phyloP scores from a whole-genome alignment of 2,113 vertebrate genomes.

The Pampusana beccarii region DNA sequence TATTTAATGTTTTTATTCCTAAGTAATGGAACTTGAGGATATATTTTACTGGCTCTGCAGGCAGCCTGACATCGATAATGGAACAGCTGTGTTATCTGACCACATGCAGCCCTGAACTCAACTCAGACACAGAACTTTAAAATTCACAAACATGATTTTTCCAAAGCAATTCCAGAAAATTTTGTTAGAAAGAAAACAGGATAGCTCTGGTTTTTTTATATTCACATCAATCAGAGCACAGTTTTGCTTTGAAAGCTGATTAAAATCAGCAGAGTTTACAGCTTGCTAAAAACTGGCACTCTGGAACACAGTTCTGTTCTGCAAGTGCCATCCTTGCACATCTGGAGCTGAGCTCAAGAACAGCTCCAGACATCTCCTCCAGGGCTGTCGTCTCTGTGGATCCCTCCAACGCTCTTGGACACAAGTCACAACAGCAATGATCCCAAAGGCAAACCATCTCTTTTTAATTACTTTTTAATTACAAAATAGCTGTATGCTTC shows the following conservation, averaged over 20 bases:
- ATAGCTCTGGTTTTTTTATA: too few relatives aligned
- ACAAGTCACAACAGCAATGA: accelerated
- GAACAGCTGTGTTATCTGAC: neutral
- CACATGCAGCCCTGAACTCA: neutral
- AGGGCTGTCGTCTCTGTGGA: too few relatives aligned
- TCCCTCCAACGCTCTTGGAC: neutral
- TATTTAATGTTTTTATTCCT: neutral
- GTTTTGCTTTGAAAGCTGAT: neutral
- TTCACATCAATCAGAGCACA: neutral
- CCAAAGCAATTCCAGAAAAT: neutral
- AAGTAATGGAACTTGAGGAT: neutral
- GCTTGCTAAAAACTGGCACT: neutral
- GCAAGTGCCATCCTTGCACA: neutral
- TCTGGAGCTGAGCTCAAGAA: neutral
- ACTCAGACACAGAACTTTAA: neutral
- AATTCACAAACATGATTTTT: neutral
- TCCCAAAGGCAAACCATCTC: neutral
- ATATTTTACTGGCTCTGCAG: accelerated
- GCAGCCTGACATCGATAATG: neutral
- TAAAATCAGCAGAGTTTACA: neutral
- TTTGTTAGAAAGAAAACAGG: neutral
- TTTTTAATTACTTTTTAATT: neutral
- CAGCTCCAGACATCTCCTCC: neutral
- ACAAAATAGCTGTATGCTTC: neutral
- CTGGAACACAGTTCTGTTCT: neutral